A percentile compares a stretch with the other conserved stretches of the same genome.
phyloP scores from a whole-genome alignment of 1,140 invertebrate genomes.

The Caenorhabditis inopinata region DNA sequence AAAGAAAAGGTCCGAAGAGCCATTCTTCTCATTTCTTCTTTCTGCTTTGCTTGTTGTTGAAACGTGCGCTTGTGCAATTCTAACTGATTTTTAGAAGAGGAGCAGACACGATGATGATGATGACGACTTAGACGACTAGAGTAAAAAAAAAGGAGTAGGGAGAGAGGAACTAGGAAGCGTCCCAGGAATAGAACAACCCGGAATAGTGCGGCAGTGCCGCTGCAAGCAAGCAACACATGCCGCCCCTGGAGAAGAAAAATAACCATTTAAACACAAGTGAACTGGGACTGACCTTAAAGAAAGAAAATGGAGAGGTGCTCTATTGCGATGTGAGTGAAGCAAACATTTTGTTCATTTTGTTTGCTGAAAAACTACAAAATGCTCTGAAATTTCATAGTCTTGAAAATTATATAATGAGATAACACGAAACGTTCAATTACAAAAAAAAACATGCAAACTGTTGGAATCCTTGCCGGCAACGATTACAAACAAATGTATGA shows the following conservation, averaged over 20 bases:
- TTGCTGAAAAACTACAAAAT: too few species aligned
- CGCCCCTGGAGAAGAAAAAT: not conserved
- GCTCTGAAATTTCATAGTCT: too few species aligned
- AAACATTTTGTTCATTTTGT: too few species aligned
- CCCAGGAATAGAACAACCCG: slow-evolving; percentile 23
- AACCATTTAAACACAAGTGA: not conserved
- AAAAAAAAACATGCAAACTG: too few species aligned
- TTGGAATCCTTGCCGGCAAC: too few species aligned
- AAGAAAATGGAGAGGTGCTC: not conserved
- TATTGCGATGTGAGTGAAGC: not conserved
- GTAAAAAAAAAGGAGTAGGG: not conserved
- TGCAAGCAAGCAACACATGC: not conserved
- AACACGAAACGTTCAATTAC: too few species aligned
- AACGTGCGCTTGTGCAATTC: slow-evolving; percentile 30
- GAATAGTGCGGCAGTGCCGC: not conserved
- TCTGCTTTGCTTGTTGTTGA: slow-evolving; percentile 26
- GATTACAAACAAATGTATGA: too few species aligned
- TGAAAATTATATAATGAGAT: too few species aligned
- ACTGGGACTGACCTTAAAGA: not conserved
- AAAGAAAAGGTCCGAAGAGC: slow-evolving; percentile 1
- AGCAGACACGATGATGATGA: slow-evolving; percentile 23
- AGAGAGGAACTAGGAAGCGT: not conserved
- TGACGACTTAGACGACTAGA: not conserved
- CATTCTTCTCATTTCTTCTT: slow-evolving; percentile 1
- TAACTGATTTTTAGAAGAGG: slow-evolving; percentile 19